Percentiles rank a stretch among this genome's conserved stretches.
Conservation (phyloP, 2,113 vertebrate species). For the Colistium nudipinnis region DNA sequence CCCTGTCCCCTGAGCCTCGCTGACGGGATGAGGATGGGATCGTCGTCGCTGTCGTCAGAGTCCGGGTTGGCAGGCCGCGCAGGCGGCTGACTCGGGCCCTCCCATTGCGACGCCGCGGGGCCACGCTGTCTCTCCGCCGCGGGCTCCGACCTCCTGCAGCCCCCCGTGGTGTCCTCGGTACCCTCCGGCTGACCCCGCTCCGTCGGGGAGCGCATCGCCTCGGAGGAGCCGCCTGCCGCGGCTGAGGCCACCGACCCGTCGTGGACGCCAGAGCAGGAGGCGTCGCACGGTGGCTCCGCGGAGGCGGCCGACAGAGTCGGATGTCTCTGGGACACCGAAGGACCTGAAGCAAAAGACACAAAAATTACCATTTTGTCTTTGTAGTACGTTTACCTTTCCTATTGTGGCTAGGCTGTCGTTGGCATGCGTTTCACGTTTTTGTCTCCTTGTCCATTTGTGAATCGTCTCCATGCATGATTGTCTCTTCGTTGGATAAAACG, state of each 20-base stretch:
- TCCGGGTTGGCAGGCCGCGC: conserved; percentile 86
- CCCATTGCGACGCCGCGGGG: conserved; percentile 13
- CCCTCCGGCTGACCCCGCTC: conserved; percentile 55
- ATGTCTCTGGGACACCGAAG: conserved; percentile 21
- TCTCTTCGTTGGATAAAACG: too few relatives aligned
- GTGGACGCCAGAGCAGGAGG: conserved; percentile 51
- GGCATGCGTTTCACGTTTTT: too few relatives aligned
- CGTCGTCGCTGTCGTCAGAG: conserved; percentile 95
- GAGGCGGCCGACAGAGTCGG: conserved; percentile 16
- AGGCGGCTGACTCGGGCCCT: conserved; percentile 76
- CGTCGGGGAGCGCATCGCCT: neutral
- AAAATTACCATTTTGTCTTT: neutral
- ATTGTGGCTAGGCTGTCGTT: too few relatives aligned
- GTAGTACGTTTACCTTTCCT: too few relatives aligned
- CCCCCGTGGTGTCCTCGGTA: conserved; percentile 60
- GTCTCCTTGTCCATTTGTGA: too few relatives aligned
- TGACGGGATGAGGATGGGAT: conserved; percentile 92
- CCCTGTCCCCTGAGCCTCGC: conserved; percentile 90
- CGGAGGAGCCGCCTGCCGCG: conserved; percentile 29
- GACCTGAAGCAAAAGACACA: conserved; percentile 1
- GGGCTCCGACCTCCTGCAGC: conserved; percentile 73
- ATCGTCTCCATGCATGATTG: too few relatives aligned
- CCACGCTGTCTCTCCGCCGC: conserved; percentile 9
- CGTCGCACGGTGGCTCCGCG: conserved; percentile 43
- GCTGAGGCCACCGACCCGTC: neutral